Evolutionary conservation across 37 sponge, comb jelly and placozoan species (phyloP), one percentile per base, ranked within the genome.

Genomic region (Hexactinellida sp.): DNA sequence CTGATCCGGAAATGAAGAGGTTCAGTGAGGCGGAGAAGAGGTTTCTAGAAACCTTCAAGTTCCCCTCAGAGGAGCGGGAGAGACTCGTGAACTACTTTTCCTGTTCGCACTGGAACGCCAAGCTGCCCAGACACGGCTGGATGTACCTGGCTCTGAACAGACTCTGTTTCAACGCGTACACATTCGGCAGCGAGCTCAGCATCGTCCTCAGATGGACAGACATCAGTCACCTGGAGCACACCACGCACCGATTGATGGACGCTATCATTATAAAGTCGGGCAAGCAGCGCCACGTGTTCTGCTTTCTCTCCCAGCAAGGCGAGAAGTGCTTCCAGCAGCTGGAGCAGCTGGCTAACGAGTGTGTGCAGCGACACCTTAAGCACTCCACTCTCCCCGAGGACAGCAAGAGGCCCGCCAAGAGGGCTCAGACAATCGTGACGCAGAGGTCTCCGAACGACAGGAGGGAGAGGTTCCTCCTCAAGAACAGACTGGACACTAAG

Each of bases 101-200:
- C 23, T 93, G 93, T 55, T 83, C 85, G 76, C 91, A 91, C 54
- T 91, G 93, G 93, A 91, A 91, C 35, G 91, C 88, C 34, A 88
- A 89, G 0, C 47, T 97, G 0, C 98, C 98, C 21, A 76, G 90
- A 7, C 98, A 97, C 36, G 98, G 98, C 0, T 97, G 98, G 98
- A 55, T 97, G 85, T 97, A 94, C 83, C 92, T 97, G 36, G 91
- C 94, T 41, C 86, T 93, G 54, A 94, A 94, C 82, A 93, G 94
- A 55, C 89, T 94, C 51, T 88, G 89, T 34, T 94, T 94, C 87
- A 90, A 97, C 85, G 91, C 98, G 39, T 97, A 87, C 88, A 52
- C 94, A 76, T 88, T 97, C 85, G 98, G 98, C 35, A 82, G 87
- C 13, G 93, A 93, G 85, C 87, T 83, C n/a, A 86, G 38, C 28